Evolutionary conservation across 2,888 invertebrate genomes (phyloP).

Genomic region (Xylocampa areola): DNA sequence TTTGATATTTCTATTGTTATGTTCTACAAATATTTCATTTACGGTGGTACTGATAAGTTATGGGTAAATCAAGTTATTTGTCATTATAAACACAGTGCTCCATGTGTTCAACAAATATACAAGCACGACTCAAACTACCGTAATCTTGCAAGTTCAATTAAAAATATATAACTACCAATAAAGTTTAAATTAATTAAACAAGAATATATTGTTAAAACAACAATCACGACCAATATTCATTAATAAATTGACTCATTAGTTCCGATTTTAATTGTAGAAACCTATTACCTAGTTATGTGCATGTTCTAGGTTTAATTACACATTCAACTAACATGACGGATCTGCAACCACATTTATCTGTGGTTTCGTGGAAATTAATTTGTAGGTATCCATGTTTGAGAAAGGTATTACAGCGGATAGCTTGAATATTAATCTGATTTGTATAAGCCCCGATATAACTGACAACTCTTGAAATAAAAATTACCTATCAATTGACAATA

Average conservation of each 20-base stretch:
- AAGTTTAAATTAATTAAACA: background rate
- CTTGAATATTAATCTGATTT: constrained; percentile 9
- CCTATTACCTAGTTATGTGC: background rate
- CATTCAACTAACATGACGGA: background rate
- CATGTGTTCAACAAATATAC: background rate
- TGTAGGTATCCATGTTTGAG: constrained; percentile 3
- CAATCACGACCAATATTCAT: background rate
- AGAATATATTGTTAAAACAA: background rate
- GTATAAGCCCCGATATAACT: constrained; percentile 4
- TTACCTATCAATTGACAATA: background rate
- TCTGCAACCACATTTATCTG: background rate
- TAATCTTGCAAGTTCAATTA: constrained; percentile 6
- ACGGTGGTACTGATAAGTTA: too few relatives aligned
- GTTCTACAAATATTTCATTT: too few relatives aligned
- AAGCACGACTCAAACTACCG: background rate
- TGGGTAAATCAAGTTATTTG: background rate
- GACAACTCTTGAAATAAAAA: background rate
- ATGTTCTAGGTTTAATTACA: background rate
- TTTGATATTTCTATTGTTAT: too few relatives aligned
- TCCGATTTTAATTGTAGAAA: background rate
- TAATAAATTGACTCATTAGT: background rate
- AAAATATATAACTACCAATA: background rate
- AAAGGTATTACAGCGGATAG: constrained; percentile 3
- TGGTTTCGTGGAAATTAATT: background rate
- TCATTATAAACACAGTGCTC: constrained; percentile 1